Base-by-base conservation (phyloP, 2,888 invertebrate genomes). In the Anthophora plumipes region DNA sequence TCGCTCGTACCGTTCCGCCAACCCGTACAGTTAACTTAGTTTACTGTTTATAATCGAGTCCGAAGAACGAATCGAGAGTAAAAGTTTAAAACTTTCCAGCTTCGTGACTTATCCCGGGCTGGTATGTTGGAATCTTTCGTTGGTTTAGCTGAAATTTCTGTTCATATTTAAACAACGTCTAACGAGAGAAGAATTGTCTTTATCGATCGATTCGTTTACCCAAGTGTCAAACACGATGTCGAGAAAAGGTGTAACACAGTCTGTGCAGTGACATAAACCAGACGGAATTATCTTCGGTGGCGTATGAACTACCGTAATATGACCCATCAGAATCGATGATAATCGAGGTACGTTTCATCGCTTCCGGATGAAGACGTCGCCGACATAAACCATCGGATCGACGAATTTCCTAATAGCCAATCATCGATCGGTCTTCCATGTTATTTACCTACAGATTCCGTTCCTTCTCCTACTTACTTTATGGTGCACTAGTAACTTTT, bases 41-140 rank as follows among this genome's bases (percentile, higher is more conserved):
- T 80, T 72, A 43, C 59, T 75, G 75, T 85, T 86, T 74, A 72
- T 77, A 81, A 86, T 67, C 74, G 72, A 67, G 25, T 63, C 55
- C 59, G 43, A 77, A 48, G 77, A 80, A 77, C 61, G 31, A 60
- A 46, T 50, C 43, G 80, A 83, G 69, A 78, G 79, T 67, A 83
- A 71, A 61, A 77, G 73, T 68, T 54, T 41, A 54, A 57, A 50
- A 67, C 39, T 20, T 31, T 31, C 31, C 52, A 9, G 46, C 22
- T n/a, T 11, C 67, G 11, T 20, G 17, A 8, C 14, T 61, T 31
- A 31, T 5, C 6, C 12, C 41, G 5, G 4, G 14, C 22, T 55
- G 31, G 48, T 31, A 17, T 7, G n/a, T 7, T 6, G 1, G 14
- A 46, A 72, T 72, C 71, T 72, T 64, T 72, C 48, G 48, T 37